Evolutionary conservation across 2,797 vertebrate genomes (phyloP).

Genomic region (Pelobates cultripes): DNA sequence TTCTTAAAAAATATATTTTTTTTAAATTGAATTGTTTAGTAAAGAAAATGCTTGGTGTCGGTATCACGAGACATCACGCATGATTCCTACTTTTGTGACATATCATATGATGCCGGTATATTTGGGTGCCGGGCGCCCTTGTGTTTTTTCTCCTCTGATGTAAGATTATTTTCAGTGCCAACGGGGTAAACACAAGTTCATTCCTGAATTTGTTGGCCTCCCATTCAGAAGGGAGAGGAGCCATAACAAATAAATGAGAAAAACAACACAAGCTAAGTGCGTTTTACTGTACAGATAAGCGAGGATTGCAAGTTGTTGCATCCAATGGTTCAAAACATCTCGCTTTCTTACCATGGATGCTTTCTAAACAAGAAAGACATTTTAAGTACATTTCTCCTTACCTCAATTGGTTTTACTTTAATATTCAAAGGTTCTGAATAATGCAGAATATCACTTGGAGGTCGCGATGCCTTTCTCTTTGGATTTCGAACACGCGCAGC

Average conservation of each 20-base stretch:
- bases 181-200: background rate
- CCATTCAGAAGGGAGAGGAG: background rate
- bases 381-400: constrained; percentile 40
- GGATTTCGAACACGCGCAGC: constrained; percentile 4
- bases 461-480: constrained; percentile 30
- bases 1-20: no score
- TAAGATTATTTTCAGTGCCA: no score
- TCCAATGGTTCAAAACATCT: constrained; percentile 30
- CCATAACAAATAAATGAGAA: background rate
- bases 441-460: constrained; percentile 54
- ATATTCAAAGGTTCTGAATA: constrained; percentile 52
- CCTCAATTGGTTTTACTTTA: constrained; percentile 47
- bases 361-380: constrained; percentile 48
- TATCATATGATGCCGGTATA: no score
- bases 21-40: no score
- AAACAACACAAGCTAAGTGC: constrained; percentile 31
- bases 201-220: constrained; percentile 9
- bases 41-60: no score
- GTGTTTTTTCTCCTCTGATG: no score
- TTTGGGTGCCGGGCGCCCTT: no score
- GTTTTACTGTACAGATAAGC: constrained; percentile 30
- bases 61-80: no score
- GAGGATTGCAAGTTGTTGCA: constrained; percentile 5
- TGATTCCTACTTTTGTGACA: no score
- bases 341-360: constrained; percentile 14